These are phyloP conservation scores for Darevskia nairensis DNA, from an alignment of 2,797 vertebrate species.

Conservation along the genomic window DNA sequence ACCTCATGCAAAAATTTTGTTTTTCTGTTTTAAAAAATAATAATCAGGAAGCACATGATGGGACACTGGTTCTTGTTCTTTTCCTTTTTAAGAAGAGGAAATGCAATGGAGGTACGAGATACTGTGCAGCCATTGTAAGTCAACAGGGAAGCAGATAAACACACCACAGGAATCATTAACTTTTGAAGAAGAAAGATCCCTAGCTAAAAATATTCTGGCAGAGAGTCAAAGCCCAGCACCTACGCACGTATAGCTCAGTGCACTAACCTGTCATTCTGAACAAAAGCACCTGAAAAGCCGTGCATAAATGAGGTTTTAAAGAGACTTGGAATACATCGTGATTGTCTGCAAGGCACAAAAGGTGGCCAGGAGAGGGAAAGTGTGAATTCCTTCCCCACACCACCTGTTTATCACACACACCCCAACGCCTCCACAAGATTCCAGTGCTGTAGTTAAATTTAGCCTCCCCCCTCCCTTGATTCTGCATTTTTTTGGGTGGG, in stretches of 20 bases:
- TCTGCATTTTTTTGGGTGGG: no score
- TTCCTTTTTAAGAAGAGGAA: not conserved
- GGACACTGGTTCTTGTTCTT: not conserved
- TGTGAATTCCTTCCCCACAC: slow-evolving; percentile 2
- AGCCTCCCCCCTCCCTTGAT: not conserved
- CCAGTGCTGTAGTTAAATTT: slow-evolving; percentile 5
- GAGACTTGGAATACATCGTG: slow-evolving; percentile 11
- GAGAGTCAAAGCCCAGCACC: slow-evolving; percentile 18
- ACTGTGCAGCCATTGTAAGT: not conserved
- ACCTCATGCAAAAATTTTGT: not conserved
- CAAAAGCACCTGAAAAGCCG: slow-evolving; percentile 34
- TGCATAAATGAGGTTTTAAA: slow-evolving; percentile 56
- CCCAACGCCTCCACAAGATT: not conserved
- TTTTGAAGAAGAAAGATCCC: slow-evolving; percentile 14
- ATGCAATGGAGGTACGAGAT: not conserved
- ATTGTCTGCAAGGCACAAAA: slow-evolving; percentile 13
- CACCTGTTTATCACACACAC: not conserved
- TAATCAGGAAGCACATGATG: not conserved
- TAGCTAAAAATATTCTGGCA: slow-evolving; percentile 27
- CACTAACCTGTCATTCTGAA: slow-evolving; percentile 31
- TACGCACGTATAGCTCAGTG: not conserved
- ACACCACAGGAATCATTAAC: slow-evolving; percentile 8
- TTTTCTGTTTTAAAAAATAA: not conserved
- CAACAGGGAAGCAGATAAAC: slow-evolving; percentile 26
- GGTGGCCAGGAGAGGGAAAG: not conserved